A percentile compares a stretch with the other conserved stretches of the same genome.
Evolutionary conservation across 2,797 vertebrate genomes (phyloP).

Genomic region (Myotis findleyi): DNA sequence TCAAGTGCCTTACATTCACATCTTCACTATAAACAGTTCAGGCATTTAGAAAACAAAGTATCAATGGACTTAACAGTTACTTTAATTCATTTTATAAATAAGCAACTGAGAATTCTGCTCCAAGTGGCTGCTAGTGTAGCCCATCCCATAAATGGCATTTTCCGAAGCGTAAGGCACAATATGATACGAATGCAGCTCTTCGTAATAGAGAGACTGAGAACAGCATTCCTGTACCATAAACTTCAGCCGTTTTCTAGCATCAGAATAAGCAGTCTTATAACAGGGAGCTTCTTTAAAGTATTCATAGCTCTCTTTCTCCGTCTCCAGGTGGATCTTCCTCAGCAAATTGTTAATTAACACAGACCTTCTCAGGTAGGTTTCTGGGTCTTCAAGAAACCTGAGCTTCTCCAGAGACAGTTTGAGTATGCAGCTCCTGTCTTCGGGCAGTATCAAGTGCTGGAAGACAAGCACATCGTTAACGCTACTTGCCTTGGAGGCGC

Average conservation of each 20-base stretch:
- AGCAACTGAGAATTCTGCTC: conserved; percentile 93
- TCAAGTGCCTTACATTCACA: conserved; percentile 79
- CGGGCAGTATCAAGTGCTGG: conserved; percentile 96
- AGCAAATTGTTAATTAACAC: conserved; percentile 99
- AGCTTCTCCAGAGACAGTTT: conserved; percentile 98
- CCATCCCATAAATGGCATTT: conserved; percentile 92
- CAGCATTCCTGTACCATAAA: conserved; percentile 95
- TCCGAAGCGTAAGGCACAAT: conserved; percentile 93
- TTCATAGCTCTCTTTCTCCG: conserved; percentile 93
- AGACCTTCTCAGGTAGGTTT: conserved; percentile 96
- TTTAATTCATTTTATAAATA: conserved; percentile 95
- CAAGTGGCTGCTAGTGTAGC: conserved; percentile 89
- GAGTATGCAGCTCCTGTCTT: conserved; percentile 97
- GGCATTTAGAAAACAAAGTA: conserved; percentile 87
- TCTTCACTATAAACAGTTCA: conserved; percentile 85
- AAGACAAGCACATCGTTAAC: conserved; percentile 70
- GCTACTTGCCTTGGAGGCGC: not conserved
- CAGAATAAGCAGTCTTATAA: conserved; percentile 88
- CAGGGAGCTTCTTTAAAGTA: conserved; percentile 88
- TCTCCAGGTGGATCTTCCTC: conserved; percentile 93
- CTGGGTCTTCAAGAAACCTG: conserved; percentile 96
- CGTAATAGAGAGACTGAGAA: conserved; percentile 92
- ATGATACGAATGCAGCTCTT: conserved; percentile 93
- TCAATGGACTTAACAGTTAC: conserved; percentile 86
- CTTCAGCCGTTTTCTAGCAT: conserved; percentile 94